Evolutionary conservation across 2,113 vertebrate genomes (phyloP).

Genomic region (Alligator mississippiensis): DNA sequence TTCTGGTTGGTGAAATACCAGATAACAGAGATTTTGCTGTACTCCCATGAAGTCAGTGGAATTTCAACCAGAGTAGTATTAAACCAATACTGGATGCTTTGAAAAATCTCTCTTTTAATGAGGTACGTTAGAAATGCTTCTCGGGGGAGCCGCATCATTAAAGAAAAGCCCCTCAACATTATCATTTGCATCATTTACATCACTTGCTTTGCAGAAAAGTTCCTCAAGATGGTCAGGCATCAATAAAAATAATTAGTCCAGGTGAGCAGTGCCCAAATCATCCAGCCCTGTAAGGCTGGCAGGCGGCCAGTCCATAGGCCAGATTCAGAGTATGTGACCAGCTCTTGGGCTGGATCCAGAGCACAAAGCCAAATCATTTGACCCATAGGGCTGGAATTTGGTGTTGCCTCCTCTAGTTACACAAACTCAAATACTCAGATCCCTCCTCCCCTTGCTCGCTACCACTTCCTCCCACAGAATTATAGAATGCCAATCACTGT

Average conservation of each 20-base stretch:
- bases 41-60: too few species aligned
- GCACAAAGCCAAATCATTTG: too few species aligned
- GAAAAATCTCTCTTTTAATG: not conserved
- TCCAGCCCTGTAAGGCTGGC: too few species aligned
- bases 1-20: too few species aligned
- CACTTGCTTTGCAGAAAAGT: not conserved
- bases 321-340: too few species aligned
- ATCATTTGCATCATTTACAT: too few species aligned
- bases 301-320: too few species aligned
- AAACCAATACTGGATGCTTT: not conserved
- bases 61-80: not conserved
- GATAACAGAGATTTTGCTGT: not conserved
- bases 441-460: not conserved
- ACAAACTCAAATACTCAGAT: rapidly evolving
- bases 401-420: rapidly evolving
- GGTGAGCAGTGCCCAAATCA: not conserved
- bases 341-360: too few species aligned
- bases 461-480: not conserved
- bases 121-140: not conserved
- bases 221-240: not conserved
- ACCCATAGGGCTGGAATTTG: not conserved
- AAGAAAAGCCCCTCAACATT: not conserved
- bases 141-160: not conserved
- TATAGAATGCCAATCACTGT: not conserved
- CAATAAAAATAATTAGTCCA: not conserved